Conservation (phyloP, 2,888 invertebrate species). For the Muscina levida region DNA sequence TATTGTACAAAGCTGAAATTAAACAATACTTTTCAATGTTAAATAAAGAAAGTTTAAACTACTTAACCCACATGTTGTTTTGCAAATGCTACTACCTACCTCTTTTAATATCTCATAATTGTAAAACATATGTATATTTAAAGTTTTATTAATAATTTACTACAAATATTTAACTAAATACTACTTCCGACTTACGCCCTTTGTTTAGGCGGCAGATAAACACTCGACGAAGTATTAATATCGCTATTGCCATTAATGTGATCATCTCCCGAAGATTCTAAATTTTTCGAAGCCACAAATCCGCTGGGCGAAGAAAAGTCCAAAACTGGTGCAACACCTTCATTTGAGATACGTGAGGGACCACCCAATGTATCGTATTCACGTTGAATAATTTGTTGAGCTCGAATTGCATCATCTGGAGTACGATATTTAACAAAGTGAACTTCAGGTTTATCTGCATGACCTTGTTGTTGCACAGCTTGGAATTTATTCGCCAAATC, state of each 20-base stretch:
- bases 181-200: slow-evolving; percentile 28
- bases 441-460: slow-evolving; percentile 74
- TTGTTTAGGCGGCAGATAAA: slow-evolving; percentile 46
- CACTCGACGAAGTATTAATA: slow-evolving; percentile 14
- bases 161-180: not conserved
- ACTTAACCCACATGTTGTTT: no score
- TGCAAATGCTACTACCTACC: no score
- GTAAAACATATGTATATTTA: no score
- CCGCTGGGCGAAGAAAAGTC: slow-evolving; percentile 71
- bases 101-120: no score
- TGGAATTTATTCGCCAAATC: slow-evolving; percentile 71
- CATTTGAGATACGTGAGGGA: slow-evolving; percentile 68
- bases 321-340: slow-evolving; percentile 71
- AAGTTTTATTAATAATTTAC: slow-evolving; percentile 15
- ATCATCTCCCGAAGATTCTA: not conserved
- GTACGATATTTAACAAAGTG: slow-evolving; percentile 77
- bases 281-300: not conserved
- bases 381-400: slow-evolving; percentile 73
- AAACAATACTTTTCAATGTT: no score
- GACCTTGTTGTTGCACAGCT: slow-evolving; percentile 67
- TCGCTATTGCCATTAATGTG: not conserved
- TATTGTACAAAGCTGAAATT: no score
- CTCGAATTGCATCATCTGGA: slow-evolving; percentile 74
- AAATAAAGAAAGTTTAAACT: no score
- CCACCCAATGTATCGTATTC: slow-evolving; percentile 74